Evolutionary conservation across 2,113 vertebrate species (phyloP), one percentile per base, ranked within the genome.

Genomic region (Phalacrocorax pelagicus): DNA sequence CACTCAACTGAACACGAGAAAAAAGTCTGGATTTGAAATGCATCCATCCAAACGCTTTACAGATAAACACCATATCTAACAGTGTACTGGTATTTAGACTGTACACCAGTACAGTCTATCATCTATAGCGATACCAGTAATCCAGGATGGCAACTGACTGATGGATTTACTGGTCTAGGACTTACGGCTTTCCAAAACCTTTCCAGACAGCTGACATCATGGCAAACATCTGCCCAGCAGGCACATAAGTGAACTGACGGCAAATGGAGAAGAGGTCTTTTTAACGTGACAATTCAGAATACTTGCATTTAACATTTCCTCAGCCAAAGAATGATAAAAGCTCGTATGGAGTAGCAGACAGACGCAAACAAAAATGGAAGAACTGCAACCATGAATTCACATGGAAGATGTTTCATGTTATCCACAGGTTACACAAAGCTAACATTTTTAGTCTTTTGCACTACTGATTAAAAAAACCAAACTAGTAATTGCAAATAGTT

Each of bases 321-420:
- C 81, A 36, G 19, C 32, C 49, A 36, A 47, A 51, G 22, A 32
- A 52, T 15, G 34, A 38, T 11, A 54, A 42, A 63, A 49, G 17
- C 34, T 63, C 8, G 10, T 15, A 58, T 0, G n/a, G 32, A 9
- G 29, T 23, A 52, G 20, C 13, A 61, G 38, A 70, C 16, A 66
- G 15, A 23, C 0, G 0, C 13, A 49, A 80, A 52, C 5, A 19
- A 57, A 85, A n/a, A 32, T 3, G 4, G 18, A 70, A 38, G 23
- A 47, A 49, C 32, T 70, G 51, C 27, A n/a, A 32, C 15, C 18
- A 29, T 8, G 26, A 86, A 59, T 47, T 59, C 46, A 57, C 36
- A 29, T 7, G 6, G 17, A 66, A 66, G 12, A 16, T 23, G 18
- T 62, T 54, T 55, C 32, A 36, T 10, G 5, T 69, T 34, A 55